Evolutionary conservation across 2,888 invertebrate genomes (phyloP), one percentile per base, ranked within the genome.

Genomic region (Coelinius sp.): DNA sequence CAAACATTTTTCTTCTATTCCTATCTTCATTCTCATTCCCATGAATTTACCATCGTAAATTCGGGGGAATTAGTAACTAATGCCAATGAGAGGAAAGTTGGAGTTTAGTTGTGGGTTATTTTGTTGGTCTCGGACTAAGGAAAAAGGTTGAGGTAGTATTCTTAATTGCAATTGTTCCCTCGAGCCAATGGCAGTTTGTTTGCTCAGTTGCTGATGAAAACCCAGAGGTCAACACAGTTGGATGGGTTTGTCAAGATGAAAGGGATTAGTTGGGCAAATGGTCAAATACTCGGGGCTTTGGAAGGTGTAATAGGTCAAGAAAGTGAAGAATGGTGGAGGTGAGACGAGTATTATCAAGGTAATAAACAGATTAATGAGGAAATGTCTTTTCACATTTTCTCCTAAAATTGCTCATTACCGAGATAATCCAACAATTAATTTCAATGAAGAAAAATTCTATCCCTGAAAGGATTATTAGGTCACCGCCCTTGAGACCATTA

Each of bases 81-180:
- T 49, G 20, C 20, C 20, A 17, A 17, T 20, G 46, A 49, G 46
- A 49, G 46, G 14, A 5, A 5, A 49, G 46, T 20, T 49, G 14
- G 14, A 49, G 46, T 20, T 49, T 20, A 49, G 20, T 20, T 49
- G 46, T 14, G 8, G 2, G 14, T 49, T 20, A 49, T 6, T 49
- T 49, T n/a, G n/a, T n/a, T n/a, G n/a, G n/a, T n/a, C 46, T 20
- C 3, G 7, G 20, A 17, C 17, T 14, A 14, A 20, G 17, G 2
- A 49, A 49, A 59, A 25, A 59, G 59, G 3, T 35, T 8, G 20
- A 1, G 17, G 2, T 17, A 8, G 35, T 31, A 59, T 59, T 35
- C 59, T 59, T 59, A 35, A 59, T 59, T 31, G 25, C 31, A 20
- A 59, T 59, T 59, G 31, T 31, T 31, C 22, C 31, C 59, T 20